Base-by-base conservation (phyloP, 2,797 vertebrate species). In the Rousettus madagascariensis region DNA sequence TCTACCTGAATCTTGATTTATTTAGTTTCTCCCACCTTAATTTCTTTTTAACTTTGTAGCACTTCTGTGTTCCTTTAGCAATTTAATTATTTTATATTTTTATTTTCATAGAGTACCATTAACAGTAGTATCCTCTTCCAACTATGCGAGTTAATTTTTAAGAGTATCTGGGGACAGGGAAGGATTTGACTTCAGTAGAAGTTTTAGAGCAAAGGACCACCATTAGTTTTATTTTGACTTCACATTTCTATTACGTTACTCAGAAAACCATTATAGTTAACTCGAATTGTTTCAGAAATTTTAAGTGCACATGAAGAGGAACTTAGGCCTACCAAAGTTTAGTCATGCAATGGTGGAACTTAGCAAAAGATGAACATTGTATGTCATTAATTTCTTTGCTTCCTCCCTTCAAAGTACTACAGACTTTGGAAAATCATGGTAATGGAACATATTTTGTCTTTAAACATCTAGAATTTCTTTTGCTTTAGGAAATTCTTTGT, bases 381-480 rank as follows among this genome's bases (percentile, higher is more conserved):
- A 6, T 68, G 46, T 72, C 22, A n/a, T 83, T 19, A 51, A 46
- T 63, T 78, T 85, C 36, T 38, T 83, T 83, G 65, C 10, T 8
- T 33, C 59, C 30, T 80, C 15, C n/a, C 4, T 87, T 92, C 71
- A 94, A 15, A 87, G 71, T 87, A 88, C 6, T 80, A 41, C 10
- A 80, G 53, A 68, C 24, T 63, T 83, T 65, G 30, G 86, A 78
- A 89, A 95, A 71, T 30, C 15, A 36, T 82, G 51, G 17, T 78
- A 41, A 38, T 80, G 28, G 55, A 72, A 68, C n/a, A 43, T 38
- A 57, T 57, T 80, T 90, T 92, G 22, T 95, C 69, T 87, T 91
- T 85, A 69, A 92, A 92, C 20, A 78, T 49, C 11, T 69, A 43
- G 82, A 19, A 82, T 95, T 95, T 84, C 28, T 95, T 96, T 80